Evolutionary conservation across 2,797 vertebrate species (phyloP), one percentile per base, ranked within the genome.

Genomic region (Pseudomugil gertrudae): DNA sequence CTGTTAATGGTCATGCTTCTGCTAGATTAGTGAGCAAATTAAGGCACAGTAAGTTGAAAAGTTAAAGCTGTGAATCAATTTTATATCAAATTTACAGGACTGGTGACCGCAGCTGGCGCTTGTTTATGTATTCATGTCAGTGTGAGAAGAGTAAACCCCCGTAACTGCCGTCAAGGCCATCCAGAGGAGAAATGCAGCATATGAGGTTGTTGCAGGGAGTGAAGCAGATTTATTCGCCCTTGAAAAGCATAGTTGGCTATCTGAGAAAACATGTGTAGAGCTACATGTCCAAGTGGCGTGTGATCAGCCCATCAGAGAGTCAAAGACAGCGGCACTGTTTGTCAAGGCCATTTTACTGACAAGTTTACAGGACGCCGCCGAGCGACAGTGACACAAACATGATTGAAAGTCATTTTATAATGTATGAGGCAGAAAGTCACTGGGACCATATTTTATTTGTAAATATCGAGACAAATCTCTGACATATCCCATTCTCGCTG

Each of bases 31-130:
- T 69, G 57, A 53, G 60, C 57, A 70, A n/a, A 63, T 66, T 30
- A 63, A 66, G 47, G 51, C 78, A 69, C 36, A 72, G 9, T 23
- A 66, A 57, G 65, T 69, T 68, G 64, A 76, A 69, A 73, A 61
- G 81, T 80, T 35, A 32, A 81, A 86, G 72, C 54, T 66, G 79
- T 69, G 79, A 88, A 80, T 91, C 90, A 67, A 91, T 91, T 90
- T 80, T 66, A 89, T 89, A 90, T 91, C 74, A 87, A 90, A 88
- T 91, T 89, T 84, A 81, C 69, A 89, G 84, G 73, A 85, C 77
- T 77, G 81, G 76, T 83, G 90, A 87, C 83, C 82, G 51, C 77
- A 66, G 83, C 80, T 76, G 84, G 67, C 64, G 83, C 76, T 78
- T 85, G 86, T 90, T 92, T 88, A 78, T 27, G 52, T 78, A 92